Conservation (phyloP, 2,888 invertebrate species). For the Morpho helenor region DNA sequence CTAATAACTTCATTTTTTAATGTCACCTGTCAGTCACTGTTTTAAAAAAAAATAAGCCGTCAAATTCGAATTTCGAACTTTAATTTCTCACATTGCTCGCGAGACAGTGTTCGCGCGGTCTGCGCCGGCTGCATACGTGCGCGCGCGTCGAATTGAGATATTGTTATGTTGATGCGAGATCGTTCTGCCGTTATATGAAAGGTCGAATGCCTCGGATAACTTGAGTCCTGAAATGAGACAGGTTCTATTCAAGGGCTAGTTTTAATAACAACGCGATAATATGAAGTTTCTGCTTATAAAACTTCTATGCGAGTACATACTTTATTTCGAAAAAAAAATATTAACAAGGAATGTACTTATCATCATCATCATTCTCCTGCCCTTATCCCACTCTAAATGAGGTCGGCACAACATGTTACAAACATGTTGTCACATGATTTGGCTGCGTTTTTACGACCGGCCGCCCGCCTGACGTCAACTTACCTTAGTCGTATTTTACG, state of each 20-base stretch:
- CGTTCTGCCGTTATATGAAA: slow-evolving; percentile 30
- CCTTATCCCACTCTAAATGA: too few relatives aligned
- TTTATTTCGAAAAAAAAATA: too few relatives aligned
- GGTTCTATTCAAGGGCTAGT: slow-evolving; percentile 27
- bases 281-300: too few relatives aligned
- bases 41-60: neutral
- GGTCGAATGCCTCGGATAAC: slow-evolving; percentile 21
- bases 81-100: slow-evolving; percentile 2
- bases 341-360: too few relatives aligned
- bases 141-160: slow-evolving; percentile 33
- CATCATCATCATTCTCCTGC: too few relatives aligned
- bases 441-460: too few relatives aligned
- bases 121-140: slow-evolving; percentile 37
- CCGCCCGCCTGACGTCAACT: too few relatives aligned
- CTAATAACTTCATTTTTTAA: slow-evolving; percentile 26
- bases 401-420: too few relatives aligned
- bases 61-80: neutral
- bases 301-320: too few relatives aligned
- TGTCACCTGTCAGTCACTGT: neutral
- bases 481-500: too few relatives aligned
- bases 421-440: too few relatives aligned
- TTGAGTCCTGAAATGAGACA: slow-evolving; percentile 28
- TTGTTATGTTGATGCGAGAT: slow-evolving; percentile 30
- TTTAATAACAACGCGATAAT: neutral
- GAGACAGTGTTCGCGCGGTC: slow-evolving; percentile 10